These are phyloP conservation scores for Calameuta pallipes DNA, from an alignment of 2,888 invertebrate species.

Conservation along the genomic window DNA sequence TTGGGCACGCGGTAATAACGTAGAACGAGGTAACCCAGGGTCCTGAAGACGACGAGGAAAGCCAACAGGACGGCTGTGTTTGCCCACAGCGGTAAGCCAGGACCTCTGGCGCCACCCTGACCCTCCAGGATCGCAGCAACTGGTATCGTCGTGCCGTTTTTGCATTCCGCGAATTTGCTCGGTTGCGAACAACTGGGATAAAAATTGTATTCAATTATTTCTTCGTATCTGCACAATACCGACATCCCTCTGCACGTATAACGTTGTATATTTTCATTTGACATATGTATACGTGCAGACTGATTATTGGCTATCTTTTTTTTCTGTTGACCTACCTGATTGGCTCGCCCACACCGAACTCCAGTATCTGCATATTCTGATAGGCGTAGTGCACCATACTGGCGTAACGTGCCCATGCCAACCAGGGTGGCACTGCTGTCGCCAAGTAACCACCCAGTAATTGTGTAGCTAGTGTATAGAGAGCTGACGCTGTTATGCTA, in stretches of 20 bases:
- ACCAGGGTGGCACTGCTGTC: conserved; percentile 78
- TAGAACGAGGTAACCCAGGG: conserved; percentile 79
- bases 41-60: conserved; percentile 78
- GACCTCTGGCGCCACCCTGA: conserved; percentile 71
- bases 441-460: conserved; percentile 80
- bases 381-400: conserved; percentile 85
- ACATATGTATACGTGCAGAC: background rate
- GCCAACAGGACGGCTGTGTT: conserved; percentile 78
- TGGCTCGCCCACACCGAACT: conserved; percentile 77
- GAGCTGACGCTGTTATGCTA: conserved; percentile 80
- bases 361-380: conserved; percentile 84
- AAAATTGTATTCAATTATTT: background rate
- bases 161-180: conserved; percentile 75
- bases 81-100: conserved; percentile 75
- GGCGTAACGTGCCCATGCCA: conserved; percentile 80
- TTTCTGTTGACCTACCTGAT: conserved; percentile 71
- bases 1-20: conserved; percentile 78
- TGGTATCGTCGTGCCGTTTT: conserved; percentile 73
- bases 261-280: background rate
- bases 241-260: background rate
- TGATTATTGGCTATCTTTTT: background rate
- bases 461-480: conserved; percentile 82
- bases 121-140: conserved; percentile 75
- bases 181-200: conserved; percentile 74
- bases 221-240: background rate